Evolutionary conservation across 1,140 invertebrate species (phyloP), one percentile per base, ranked within the genome.

Genomic region (Ips typographus): DNA sequence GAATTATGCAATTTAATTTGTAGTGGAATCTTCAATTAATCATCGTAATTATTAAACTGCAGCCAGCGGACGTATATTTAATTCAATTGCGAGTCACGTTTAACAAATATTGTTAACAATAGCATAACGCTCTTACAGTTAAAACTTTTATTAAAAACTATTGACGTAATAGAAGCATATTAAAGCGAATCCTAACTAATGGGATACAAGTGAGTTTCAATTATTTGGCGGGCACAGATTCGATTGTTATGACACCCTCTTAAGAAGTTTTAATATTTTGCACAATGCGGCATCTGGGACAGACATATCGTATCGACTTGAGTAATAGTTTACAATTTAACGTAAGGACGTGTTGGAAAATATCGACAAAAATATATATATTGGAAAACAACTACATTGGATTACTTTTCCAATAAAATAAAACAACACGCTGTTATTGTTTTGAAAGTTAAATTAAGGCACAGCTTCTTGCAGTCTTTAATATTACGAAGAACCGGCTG

Each of bases 191-290:
- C 22, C 22, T 22, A 22, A 22, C 22, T 22, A 22, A 22, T 22
- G 22, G 22, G 22, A 22, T 22, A 22, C 22, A 22, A 22, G 22
- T 49, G 22, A 49, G 44, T 49, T 55, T 5, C n/a, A 60, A 60
- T 60, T 60, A 60, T 39, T 60, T 53, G 51, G 38, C 47, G 40
- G 22, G 61, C 37, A 61, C 42, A 61, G 36, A 61, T 61, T 43
- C 58, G 43, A 61, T 40, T 63, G 61, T 63, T 63, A 37, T 63
- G 61, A 65, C 52, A 65, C 63, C 51, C 63, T 37, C 53, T 47
- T 65, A 52, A 55, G 40, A 65, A 65, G 40, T 65, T 65, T 57
- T 47, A 65, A 65, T 65, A 65, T 65, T 65, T 65, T 65, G 55
- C 63, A 56, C 52, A 57, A 41, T 65, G 63, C 56, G 56, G 40